Base-by-base conservation (phyloP, 2,888 invertebrate species). In the Eristalinus sepulchralis region DNA sequence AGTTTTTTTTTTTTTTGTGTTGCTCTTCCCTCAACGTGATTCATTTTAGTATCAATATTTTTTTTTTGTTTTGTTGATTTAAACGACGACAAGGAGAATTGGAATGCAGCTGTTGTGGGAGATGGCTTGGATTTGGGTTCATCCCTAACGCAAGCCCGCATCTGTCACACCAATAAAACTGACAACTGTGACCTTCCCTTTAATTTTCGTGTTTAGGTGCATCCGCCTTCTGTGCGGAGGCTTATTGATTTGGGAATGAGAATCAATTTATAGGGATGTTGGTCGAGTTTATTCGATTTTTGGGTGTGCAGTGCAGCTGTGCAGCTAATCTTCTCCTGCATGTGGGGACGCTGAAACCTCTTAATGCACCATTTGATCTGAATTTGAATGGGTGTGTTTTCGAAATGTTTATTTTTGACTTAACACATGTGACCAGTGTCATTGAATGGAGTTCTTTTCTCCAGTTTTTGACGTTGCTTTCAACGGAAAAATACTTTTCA, bases 1-100 rank as follows among this genome's bases (percentile, higher is more conserved):
- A 39, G n/a, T 47, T 47, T 47, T 17, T 8, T 6, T 17, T 55
- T 78, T 53, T 17, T 68, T 68, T 63, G 27, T n/a, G n/a, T n/a
- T n/a, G n/a, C n/a, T n/a, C n/a, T 68, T 64, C 55, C 66, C 59
- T 39, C 59, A 66, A 60, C 22, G 59, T 76, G 67, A 76, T 68
- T 67, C 67, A 67, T 33, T 67, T 76, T 67, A 47, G 36, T 33
- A 3, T 60, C 27, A 11, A 22, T 22, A 13, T 47, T 67, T 13
- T 75, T 10, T 39, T n/a, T n/a, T n/a, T n/a, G n/a, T n/a, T n/a
- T n/a, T n/a, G n/a, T n/a, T n/a, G n/a, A n/a, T n/a, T n/a, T n/a
- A n/a, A n/a, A n/a, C n/a, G 13, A 39, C 27, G 27, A 39, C 24
- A 11, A 11, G 8, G 60, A 24, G 36, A 17, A 24, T 60, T 22